Base-by-base conservation (phyloP, 2,797 vertebrate species). In the Melanotaenia nigrans region DNA sequence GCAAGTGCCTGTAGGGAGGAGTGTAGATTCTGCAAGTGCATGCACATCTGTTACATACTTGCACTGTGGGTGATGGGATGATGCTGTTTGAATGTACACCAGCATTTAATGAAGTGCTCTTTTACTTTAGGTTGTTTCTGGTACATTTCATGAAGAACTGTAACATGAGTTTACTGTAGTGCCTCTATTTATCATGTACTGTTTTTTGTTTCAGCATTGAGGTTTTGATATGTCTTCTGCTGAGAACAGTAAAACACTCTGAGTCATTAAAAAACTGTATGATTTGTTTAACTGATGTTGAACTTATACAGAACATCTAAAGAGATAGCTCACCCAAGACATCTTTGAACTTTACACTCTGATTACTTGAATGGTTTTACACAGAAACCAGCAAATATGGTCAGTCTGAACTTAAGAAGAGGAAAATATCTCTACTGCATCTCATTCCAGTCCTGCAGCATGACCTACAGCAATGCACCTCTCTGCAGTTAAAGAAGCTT, bases 11-110 rank as follows among this genome's bases (percentile, higher is more conserved):
- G 57, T 12, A 28, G 36, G 53, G 72, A 66, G 63, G 72, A 68
- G 32, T 38, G 33, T 36, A 51, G 71, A 68, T 59, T 70, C 77
- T 88, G 82, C 80, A 81, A 79, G 66, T 65, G 73, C 67, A 65
- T 71, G 79, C 73, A 79, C 76, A 72, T 78, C 54, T 40, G 36
- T 58, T 64, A 25, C 51, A 49, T 18, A 56, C 71, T 66, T 74
- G 79, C 79, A 74, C 83, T 86, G 67, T 84, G 42, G 47, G 32
- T 81, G 83, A 54, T 82, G 58, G 71, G 63, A 40, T 59, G 55
- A 70, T 65, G 22, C 53, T 66, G 47, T 28, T 57, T 63, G 36
- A 64, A 25, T 53, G 10, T 62, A 59, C 33, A 18, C 25, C 10
- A 63, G 45, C 49, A 32, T 53, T 45, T 18, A 36, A 42, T 35